Base-by-base conservation (phyloP, 2,113 vertebrate species). In the Lepus americanus region DNA sequence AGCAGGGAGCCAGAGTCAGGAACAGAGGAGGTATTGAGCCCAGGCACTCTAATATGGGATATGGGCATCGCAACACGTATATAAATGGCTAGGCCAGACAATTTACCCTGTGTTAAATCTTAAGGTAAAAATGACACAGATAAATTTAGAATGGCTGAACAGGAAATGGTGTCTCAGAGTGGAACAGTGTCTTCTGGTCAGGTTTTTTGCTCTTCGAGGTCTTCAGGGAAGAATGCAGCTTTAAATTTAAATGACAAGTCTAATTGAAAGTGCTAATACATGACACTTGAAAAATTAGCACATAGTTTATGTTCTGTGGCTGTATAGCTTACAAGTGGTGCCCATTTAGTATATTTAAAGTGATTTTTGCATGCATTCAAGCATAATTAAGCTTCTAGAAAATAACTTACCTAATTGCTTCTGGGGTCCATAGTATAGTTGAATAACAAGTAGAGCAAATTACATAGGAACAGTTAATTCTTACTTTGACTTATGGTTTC, bases 351-450 rank as follows among this genome's bases (percentile, higher is more conserved):
- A 39, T 64, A 25, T 55, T 84, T 64, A 95, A 87, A 67, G 27
- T 95, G 78, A 76, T 87, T 92, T 94, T 77, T 91, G 94, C 88
- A 94, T 96, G 78, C 90, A 96, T 92, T 74, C 84, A 78, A 80
- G 29, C 25, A 63, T 96, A 93, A 82, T 96, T 95, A 96, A 97
- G 96, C 96, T 97, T 97, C 97, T 97, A 96, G 97, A 97, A 96
- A 96, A 94, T 90, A 67, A 3, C 1, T 96, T 87, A 90, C 92
- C 96, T 97, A 86, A 96, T 39, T 97, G 97, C 96, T 97, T 97
- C 97, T 97, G 95, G 61, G 97, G 97, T 97, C 97, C 96, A 89
- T 95, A 87, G 16, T 92, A 64, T 89, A 19, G 22, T 94, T 96
- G 89, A 95, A 78, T 96, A 51, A 83, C 33, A 44, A 85, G 27